These are phyloP conservation scores for Limenitis camilla DNA, from an alignment of 2,888 invertebrate species.

Conservation along the genomic window DNA sequence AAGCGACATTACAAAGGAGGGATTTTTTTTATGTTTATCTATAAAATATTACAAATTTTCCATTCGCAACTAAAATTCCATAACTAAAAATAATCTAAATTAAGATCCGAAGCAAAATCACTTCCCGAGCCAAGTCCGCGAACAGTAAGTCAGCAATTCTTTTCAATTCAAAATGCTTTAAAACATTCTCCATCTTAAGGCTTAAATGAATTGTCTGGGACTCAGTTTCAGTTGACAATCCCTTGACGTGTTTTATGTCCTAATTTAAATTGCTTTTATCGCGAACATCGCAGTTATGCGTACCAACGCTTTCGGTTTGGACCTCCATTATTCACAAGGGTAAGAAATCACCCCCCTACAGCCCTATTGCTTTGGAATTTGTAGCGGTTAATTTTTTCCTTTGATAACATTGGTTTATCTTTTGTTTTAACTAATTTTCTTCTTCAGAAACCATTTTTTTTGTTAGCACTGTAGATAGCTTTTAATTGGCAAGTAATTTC, in stretches of 20 bases:
- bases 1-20: too few species aligned
- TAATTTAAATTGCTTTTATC: slow-evolving; percentile 41
- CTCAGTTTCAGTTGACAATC: slow-evolving; percentile 55
- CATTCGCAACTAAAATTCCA: too few species aligned
- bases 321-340: slow-evolving; percentile 37
- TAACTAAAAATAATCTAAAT: slow-evolving; percentile 23
- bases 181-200: slow-evolving; percentile 42
- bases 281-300: slow-evolving; percentile 45
- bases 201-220: slow-evolving; percentile 49
- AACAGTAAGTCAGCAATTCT: slow-evolving; percentile 38
- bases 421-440: too few species aligned
- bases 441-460: too few species aligned
- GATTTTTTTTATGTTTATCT: too few species aligned
- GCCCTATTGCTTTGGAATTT: too few species aligned
- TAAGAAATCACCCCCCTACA: too few species aligned
- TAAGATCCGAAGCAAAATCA: slow-evolving; percentile 20
- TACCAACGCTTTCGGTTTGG: slow-evolving; percentile 48
- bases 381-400: too few species aligned
- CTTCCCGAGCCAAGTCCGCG: slow-evolving; percentile 30
- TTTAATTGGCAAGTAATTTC: too few species aligned
- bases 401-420: too few species aligned
- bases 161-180: slow-evolving; percentile 42
- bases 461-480: too few species aligned
- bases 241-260: slow-evolving; percentile 59
- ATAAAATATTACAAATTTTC: too few species aligned